Base-by-base conservation (phyloP, 1,140 invertebrate species). In the Anastrepha obliqua region DNA sequence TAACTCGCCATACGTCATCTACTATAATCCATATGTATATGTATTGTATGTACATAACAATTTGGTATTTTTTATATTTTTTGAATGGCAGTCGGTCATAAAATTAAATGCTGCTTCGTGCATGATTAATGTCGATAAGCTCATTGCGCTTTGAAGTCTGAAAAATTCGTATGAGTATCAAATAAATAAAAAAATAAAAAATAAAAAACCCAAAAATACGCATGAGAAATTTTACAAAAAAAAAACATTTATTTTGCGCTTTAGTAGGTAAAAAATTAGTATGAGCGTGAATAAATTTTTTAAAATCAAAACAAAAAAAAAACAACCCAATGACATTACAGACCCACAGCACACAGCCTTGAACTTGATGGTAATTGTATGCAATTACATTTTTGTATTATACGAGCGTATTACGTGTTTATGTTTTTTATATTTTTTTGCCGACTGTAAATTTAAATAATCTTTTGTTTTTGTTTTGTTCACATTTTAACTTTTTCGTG, bases 351-450 rank as follows among this genome's bases (percentile, higher is more conserved):
- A 11, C 65, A 39, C 11, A 74, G 42, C 67, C 67, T 74, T 74
- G 67, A 74, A 74, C 67, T 74, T 74, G 67, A 13, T 74, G 39
- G 67, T 74, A 74, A 74, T 47, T 74, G 44, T 74, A 47, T 74
- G 67, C 67, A 74, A 74, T 74, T 74, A 39, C 44, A 74, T 42
- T 74, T 74, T 74, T 55, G 15, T 47, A 44, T 44, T 74, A 74
- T 17, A 44, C 15, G 67, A 74, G 67, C 42, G 39, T 74, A 74
- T 47, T 47, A 74, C 42, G 67, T 74, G 67, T 74, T 74, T 74
- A 74, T 15, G 44, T 39, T 44, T 74, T 74, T 74, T 29, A 29
- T 29, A 0, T 44, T 5, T 62, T 62, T n/a, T 17, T 17, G 67
- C 15, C 11, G 67, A 44, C 67, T 17, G 13, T 47, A 44, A 74